These are phyloP conservation scores for Urosaurus nigricauda DNA, from an alignment of 2,797 vertebrate genomes.

Conservation along the genomic window DNA sequence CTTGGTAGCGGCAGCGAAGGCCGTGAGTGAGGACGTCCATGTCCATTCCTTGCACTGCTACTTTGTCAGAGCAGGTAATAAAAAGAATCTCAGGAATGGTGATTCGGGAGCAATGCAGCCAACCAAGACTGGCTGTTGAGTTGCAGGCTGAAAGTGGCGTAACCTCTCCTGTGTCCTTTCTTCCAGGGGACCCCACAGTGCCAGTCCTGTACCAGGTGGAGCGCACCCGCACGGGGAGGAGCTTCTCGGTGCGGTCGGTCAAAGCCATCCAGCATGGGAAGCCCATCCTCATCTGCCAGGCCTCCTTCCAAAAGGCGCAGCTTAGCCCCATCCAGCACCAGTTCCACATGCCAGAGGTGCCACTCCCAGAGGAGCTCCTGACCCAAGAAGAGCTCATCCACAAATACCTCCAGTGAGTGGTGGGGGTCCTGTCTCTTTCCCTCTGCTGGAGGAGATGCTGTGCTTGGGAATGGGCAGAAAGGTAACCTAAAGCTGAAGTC, in stretches of 20 bases:
- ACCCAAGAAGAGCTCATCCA: slow-evolving; percentile 86
- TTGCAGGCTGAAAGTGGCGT: not conserved
- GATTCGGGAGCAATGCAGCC: no score
- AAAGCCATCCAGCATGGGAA: slow-evolving; percentile 92
- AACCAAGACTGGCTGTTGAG: not conserved
- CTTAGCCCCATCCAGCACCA: slow-evolving; percentile 89
- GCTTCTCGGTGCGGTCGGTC: slow-evolving; percentile 91
- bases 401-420: slow-evolving; percentile 83
- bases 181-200: slow-evolving; percentile 89
- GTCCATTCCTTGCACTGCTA: slow-evolving; percentile 95
- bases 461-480: no score
- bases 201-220: slow-evolving; percentile 95
- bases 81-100: no score
- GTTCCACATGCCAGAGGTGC: slow-evolving; percentile 90
- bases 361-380: slow-evolving; percentile 87
- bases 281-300: slow-evolving; percentile 92
- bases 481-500: no score
- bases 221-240: slow-evolving; percentile 88
- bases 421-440: not conserved
- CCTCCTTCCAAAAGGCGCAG: slow-evolving; percentile 91
- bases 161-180: not conserved
- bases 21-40: slow-evolving; percentile 84
- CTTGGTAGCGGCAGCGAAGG: slow-evolving; percentile 90
- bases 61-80: slow-evolving; percentile 91
- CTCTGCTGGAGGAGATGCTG: not conserved